Conservation (phyloP, 2,888 invertebrate species). For the Bembecia ichneumoniformis region DNA sequence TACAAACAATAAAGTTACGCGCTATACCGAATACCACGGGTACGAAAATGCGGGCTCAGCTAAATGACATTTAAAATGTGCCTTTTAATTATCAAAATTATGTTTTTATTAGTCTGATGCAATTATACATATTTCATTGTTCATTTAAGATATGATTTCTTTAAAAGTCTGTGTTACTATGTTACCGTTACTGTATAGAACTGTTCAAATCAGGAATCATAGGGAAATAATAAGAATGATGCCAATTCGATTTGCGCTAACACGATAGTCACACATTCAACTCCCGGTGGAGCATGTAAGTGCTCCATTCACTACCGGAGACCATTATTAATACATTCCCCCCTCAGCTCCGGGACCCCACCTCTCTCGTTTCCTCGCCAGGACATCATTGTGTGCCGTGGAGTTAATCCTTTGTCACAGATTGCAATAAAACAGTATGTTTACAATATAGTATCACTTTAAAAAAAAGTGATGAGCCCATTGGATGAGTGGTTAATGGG, state of each 20-base stretch:
- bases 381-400: conserved; percentile 56
- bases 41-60: no score
- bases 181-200: conserved; percentile 9
- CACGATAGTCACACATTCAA: conserved; percentile 67
- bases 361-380: conserved; percentile 49
- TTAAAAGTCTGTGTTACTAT: background rate
- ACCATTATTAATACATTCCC: conserved; percentile 66
- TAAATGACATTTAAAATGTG: no score
- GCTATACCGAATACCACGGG: no score
- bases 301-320: conserved; percentile 64
- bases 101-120: no score
- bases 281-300: conserved; percentile 66
- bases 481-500: no score
- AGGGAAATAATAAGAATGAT: conserved; percentile 20
- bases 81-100: no score
- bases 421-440: background rate
- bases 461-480: no score
- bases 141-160: no score
- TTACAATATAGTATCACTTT: no score
- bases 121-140: no score
- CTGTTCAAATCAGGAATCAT: conserved; percentile 18
- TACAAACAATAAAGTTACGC: no score
- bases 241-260: conserved; percentile 66
- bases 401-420: conserved; percentile 51
- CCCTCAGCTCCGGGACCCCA: conserved; percentile 15